phyloP scores from a whole-genome alignment of 2,113 vertebrate species.

The Stegostoma tigrinum region DNA sequence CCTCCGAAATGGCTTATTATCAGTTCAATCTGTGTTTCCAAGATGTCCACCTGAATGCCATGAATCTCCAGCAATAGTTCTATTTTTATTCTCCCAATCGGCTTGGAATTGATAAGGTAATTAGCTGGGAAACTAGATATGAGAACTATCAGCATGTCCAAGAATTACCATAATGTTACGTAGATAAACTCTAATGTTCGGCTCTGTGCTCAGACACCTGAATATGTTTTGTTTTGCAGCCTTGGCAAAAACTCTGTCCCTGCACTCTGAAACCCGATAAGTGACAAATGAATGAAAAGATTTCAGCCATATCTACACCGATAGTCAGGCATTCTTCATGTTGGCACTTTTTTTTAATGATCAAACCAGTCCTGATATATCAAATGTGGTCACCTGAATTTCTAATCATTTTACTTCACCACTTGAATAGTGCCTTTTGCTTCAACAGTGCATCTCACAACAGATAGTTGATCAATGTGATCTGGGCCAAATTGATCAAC shows the following conservation, averaged over 20 bases:
- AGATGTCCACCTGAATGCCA: constrained; percentile 65
- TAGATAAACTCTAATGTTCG: constrained; percentile 14
- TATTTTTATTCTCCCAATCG: constrained; percentile 71
- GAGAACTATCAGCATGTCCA: constrained; percentile 45
- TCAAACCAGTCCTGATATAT: neutral
- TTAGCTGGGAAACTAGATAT: constrained; percentile 72
- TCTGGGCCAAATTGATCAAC: neutral
- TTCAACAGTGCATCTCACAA: neutral
- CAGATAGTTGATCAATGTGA: neutral
- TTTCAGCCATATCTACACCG: neutral
- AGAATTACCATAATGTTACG: neutral
- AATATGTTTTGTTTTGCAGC: neutral
- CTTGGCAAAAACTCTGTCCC: neutral
- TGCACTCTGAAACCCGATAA: neutral
- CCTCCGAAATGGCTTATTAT: constrained; percentile 61
- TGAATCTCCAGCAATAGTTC: constrained; percentile 57
- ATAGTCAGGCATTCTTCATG: too few species aligned
- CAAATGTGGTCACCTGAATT: neutral
- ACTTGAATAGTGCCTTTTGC: neutral
- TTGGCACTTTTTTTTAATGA: neutral
- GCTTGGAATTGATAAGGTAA: constrained; percentile 62
- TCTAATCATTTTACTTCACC: neutral
- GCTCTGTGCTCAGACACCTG: neutral
- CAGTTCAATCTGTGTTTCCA: constrained; percentile 60
- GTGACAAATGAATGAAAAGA: neutral